These are phyloP conservation scores for Drosophila novamexicana DNA, from an alignment of 1,140 invertebrate genomes.

Conservation along the genomic window DNA sequence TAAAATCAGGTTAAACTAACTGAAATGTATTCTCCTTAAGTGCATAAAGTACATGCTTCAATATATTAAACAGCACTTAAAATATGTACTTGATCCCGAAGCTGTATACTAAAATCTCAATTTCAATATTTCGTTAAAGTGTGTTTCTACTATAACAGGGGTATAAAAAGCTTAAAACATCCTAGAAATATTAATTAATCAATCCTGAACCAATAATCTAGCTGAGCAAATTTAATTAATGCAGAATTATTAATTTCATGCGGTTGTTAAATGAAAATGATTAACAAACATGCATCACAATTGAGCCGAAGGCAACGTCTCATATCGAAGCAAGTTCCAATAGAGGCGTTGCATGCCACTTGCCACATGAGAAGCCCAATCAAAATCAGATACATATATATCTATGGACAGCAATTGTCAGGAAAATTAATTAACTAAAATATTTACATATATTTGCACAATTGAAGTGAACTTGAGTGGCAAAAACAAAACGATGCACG, in stretches of 20 bases:
- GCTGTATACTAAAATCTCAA: too few relatives aligned
- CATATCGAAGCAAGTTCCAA: neutral
- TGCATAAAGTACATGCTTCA: too few relatives aligned
- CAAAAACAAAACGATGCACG: slow-evolving; percentile 33
- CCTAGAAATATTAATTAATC: too few relatives aligned
- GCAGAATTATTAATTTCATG: neutral
- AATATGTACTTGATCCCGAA: too few relatives aligned
- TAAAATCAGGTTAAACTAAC: too few relatives aligned
- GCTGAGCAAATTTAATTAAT: neutral
- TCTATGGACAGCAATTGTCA: slow-evolving; percentile 55
- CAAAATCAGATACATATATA: slow-evolving; percentile 1
- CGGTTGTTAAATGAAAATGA: neutral
- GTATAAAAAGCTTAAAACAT: too few relatives aligned
- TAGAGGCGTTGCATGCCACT: neutral
- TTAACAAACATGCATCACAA: neutral
- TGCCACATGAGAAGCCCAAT: slow-evolving; percentile 7
- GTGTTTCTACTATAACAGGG: too few relatives aligned
- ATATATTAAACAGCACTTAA: too few relatives aligned
- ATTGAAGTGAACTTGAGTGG: slow-evolving; percentile 20
- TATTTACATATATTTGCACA: slow-evolving; percentile 50
- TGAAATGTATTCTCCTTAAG: too few relatives aligned
- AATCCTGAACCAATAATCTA: too few relatives aligned
- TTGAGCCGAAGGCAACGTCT: neutral
- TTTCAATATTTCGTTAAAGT: too few relatives aligned
- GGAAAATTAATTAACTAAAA: slow-evolving; percentile 81